These are phyloP conservation scores for Drosophila pseudotakahashii DNA, from an alignment of 2,888 invertebrate genomes.

Conservation along the genomic window DNA sequence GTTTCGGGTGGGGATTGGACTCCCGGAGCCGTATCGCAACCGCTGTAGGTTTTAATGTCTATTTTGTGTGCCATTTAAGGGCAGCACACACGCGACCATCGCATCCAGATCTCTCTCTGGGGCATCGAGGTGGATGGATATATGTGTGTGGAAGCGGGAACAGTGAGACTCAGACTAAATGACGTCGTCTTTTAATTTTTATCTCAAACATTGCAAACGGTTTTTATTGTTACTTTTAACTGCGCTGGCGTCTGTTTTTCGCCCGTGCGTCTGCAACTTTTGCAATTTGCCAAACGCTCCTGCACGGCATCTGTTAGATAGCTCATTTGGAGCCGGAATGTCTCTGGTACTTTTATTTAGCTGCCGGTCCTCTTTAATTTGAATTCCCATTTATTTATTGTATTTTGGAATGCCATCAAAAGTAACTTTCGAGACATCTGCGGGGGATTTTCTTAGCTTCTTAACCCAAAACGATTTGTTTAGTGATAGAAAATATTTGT, in stretches of 20 bases:
- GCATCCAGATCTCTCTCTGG: conserved; percentile 22
- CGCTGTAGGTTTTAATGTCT: conserved; percentile 69
- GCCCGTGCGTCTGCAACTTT: conserved; percentile 68
- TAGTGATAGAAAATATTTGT: too few species aligned
- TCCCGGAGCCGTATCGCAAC: conserved; percentile 31
- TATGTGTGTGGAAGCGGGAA: conserved; percentile 5
- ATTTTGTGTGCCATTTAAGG: conserved; percentile 81
- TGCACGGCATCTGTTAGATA: conserved; percentile 65
- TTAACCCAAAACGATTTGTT: too few species aligned
- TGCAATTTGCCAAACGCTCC: conserved; percentile 70
- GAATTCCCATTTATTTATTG: conserved; percentile 66
- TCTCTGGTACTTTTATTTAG: conserved; percentile 28
- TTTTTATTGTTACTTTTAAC: conserved; percentile 78
- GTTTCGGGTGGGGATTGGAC: conserved; percentile 18
- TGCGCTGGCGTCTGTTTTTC: conserved; percentile 73
- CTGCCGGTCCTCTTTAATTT: conserved; percentile 65
- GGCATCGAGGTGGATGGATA: conserved; percentile 6
- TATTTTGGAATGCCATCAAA: not conserved
- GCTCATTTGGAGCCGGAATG: conserved; percentile 29
- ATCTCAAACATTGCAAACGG: conserved; percentile 80
- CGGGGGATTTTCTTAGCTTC: too few species aligned
- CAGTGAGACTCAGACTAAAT: conserved; percentile 66
- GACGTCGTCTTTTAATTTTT: conserved; percentile 83
- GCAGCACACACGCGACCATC: conserved; percentile 64
- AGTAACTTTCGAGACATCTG: not conserved